Evolutionary conservation across 2,797 vertebrate species (phyloP), one percentile per base, ranked within the genome.

Genomic region (Lacerta agilis): DNA sequence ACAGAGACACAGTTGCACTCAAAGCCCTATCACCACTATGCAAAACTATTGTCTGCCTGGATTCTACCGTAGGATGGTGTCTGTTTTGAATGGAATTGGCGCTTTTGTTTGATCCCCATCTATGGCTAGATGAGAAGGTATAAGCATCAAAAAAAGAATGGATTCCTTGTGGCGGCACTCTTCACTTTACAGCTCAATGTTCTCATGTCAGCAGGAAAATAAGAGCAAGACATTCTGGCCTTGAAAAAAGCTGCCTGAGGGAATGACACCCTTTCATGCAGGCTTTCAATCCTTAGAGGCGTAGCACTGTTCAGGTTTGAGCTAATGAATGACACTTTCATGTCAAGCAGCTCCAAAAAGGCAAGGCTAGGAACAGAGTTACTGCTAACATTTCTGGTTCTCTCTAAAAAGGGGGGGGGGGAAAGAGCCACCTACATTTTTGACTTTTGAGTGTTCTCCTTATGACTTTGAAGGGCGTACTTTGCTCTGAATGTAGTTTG

Each of bases 301-400:
- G 45, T 90, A 87, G 87, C 89, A 91, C 1, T 0, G 64, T 92
- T 81, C 61, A 69, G 43, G 83, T 90, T 92, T 93, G 89, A 91
- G 86, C 91, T 89, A 93, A 94, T 94, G 92, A 94, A 93, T 93
- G 91, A 93, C 92, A 96, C 0, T 0, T 85, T 91, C 87, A 94
- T 93, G 71, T 92, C 91, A 95, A 93, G 86, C 94, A 93, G 88
- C 82, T 94, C 92, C 91, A 93, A 93, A 95, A 95, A 95, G 92
- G 92, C 93, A 95, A 94, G 93, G 90, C 89, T 93, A 92, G 90
- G 91, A 90, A 67, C 91, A 87, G 85, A 0, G 0, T 93, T 93
- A 90, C 88, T 92, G 87, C 86, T 75, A 88, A 45, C 29, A 67
- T 79, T 71, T 88, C 64, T 0, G 3, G 67, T 0, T 1, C 86